These are phyloP conservation scores for Octodon degus DNA, from an alignment of 2,113 vertebrate genomes.

Conservation along the genomic window DNA sequence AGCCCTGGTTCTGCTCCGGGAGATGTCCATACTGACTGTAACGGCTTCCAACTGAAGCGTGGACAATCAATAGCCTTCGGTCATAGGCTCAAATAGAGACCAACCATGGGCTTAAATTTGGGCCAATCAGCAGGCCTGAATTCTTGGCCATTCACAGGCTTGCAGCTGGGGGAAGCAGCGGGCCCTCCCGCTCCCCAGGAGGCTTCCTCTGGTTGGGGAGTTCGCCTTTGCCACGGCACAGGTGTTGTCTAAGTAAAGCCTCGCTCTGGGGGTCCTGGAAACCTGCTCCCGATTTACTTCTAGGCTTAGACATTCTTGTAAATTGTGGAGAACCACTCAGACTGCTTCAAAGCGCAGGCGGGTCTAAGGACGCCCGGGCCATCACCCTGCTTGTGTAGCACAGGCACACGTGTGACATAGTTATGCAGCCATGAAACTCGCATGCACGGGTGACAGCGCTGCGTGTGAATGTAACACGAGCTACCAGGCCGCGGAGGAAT, in stretches of 20 bases:
- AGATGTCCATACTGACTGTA: not conserved
- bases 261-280: not conserved
- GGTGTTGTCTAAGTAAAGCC: not conserved
- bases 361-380: not conserved
- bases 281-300: not conserved
- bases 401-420: not conserved
- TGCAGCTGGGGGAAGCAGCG: not conserved
- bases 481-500: not conserved
- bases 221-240: not conserved
- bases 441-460: not conserved
- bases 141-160: not conserved
- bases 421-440: not conserved
- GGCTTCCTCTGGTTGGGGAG: not conserved
- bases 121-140: not conserved
- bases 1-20: not conserved
- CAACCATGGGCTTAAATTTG: not conserved
- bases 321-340: not conserved
- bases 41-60: not conserved
- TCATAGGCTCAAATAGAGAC: not conserved
- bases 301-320: not conserved
- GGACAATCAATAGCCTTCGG: not conserved
- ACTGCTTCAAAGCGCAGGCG: not conserved
- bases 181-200: not conserved
- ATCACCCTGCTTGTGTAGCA: not conserved
- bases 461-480: not conserved